Percentiles rank a stretch among this genome's conserved stretches.
Evolutionary conservation across 2,888 invertebrate genomes (phyloP).

Genomic region (Stenodema calcarata): DNA sequence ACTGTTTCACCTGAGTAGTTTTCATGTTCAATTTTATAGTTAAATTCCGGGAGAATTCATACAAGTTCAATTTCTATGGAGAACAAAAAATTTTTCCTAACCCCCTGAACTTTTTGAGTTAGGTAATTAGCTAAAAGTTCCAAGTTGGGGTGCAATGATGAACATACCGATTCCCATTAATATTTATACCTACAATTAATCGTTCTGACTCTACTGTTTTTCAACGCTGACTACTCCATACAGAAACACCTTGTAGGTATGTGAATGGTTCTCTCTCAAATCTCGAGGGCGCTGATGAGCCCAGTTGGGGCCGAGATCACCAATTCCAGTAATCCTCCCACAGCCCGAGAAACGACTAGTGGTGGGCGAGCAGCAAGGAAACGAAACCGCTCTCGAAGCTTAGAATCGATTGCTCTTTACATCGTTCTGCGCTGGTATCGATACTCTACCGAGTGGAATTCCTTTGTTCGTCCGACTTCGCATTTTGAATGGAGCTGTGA

Average conservation of each 20-base stretch:
- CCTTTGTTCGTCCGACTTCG: neutral
- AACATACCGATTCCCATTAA: no score
- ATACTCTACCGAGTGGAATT: neutral
- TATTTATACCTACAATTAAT: no score
- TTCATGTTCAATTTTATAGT: no score
- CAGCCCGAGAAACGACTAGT: neutral
- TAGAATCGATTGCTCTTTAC: neutral
- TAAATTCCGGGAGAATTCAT: no score
- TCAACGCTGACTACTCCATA: no score
- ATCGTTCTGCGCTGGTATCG: neutral
- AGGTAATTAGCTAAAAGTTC: no score
- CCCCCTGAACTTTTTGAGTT: no score
- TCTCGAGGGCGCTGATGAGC: neutral
- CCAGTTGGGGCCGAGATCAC: neutral
- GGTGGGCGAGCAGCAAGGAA: neutral
- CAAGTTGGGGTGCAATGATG: no score
- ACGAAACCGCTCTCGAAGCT: neutral
- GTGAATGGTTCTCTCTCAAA: neutral
- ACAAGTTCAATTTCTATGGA: no score
- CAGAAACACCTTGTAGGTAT: neutral
- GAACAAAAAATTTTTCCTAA: no score
- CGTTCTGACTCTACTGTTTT: no score
- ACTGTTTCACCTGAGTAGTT: no score
- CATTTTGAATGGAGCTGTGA: neutral
- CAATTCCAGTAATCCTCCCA: neutral